Evolutionary conservation across 2,113 vertebrate genomes (phyloP).

Genomic region (Mionectes macconnelli): DNA sequence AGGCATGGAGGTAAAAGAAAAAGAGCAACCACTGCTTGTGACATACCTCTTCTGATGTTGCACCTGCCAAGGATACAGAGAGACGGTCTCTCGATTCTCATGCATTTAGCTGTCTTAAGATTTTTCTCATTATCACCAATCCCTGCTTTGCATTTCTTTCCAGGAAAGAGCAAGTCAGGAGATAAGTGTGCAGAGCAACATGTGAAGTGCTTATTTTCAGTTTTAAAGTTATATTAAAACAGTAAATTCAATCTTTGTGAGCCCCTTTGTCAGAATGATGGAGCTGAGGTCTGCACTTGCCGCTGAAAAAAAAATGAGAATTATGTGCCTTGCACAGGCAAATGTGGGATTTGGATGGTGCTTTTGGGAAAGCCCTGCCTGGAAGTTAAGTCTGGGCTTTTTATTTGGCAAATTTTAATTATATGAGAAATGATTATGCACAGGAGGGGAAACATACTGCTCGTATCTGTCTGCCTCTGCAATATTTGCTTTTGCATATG

Average conservation of each 20-base stretch:
- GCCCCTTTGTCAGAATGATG: background rate
- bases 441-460: background rate
- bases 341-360: fast-evolving
- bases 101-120: background rate
- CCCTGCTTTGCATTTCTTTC: background rate
- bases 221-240: background rate
- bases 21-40: background rate
- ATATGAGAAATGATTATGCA: background rate
- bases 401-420: background rate
- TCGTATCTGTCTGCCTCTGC: background rate
- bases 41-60: background rate
- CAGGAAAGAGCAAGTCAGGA: background rate
- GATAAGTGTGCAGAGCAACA: background rate
- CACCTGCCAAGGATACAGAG: background rate
- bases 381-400: background rate
- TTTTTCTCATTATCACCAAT: background rate
- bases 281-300: background rate
- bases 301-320: background rate
- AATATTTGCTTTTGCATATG: background rate
- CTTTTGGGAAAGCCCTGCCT: background rate
- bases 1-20: background rate
- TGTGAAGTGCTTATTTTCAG: background rate
- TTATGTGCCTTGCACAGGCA: background rate
- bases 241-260: background rate
- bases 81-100: background rate